Conservation (phyloP, 1,140 invertebrate genomes). For the Metaphire vulgaris region DNA sequence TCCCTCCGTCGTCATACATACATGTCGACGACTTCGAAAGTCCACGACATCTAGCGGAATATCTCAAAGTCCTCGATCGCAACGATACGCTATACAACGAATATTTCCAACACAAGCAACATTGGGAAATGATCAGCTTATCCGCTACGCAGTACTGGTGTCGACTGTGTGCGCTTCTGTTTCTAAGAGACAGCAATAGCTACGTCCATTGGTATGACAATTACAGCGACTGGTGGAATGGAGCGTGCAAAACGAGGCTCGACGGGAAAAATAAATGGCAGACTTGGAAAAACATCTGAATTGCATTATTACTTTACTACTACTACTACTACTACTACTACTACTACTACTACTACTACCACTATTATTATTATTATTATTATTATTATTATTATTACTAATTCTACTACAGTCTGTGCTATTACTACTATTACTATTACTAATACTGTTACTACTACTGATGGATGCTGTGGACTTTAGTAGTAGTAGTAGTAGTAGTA, state of each 20-base stretch:
- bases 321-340: no score
- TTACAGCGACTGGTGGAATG: background rate
- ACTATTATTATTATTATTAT: no score
- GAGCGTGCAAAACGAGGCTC: background rate
- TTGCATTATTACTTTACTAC: no score
- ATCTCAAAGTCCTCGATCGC: conserved; percentile 59
- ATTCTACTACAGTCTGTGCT: no score
- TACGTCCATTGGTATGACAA: conserved; percentile 13
- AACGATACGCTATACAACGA: conserved; percentile 27
- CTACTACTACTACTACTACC: no score
- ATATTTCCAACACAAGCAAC: conserved; percentile 72
- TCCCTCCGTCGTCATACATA: conserved; percentile 67
- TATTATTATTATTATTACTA: no score
- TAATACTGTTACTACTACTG: no score
- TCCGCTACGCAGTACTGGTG: conserved; percentile 64
- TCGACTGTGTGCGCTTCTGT: conserved; percentile 38
- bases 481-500: no score
- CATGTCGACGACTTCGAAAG: conserved; percentile 88
- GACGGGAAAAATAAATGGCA: background rate
- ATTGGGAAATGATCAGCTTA: conserved; percentile 84
- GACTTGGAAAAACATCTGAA: no score
- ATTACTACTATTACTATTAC: no score
- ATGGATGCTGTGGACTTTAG: no score
- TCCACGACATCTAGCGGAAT: conserved; percentile 74
- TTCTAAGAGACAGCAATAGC: conserved; percentile 1